Percentiles rank a stretch among this genome's conserved stretches.
Evolutionary conservation across 1,140 invertebrate species (phyloP).

Genomic region (Apis laboriosa): DNA sequence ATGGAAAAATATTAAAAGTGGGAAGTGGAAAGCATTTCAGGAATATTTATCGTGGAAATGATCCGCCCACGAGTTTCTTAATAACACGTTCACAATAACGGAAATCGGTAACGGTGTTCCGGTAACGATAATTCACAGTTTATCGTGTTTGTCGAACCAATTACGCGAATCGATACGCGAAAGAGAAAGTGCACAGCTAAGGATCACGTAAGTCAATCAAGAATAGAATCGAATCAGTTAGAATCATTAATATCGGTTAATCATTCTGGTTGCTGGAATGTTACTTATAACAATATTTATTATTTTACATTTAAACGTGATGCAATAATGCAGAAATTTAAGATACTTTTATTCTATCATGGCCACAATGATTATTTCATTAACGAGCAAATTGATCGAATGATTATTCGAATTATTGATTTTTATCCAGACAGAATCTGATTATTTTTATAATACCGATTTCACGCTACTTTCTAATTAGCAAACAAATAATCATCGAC

Average conservation of each 20-base stretch:
- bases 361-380: no score
- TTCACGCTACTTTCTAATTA: no score
- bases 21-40: not conserved
- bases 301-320: no score
- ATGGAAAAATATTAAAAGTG: not conserved
- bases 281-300: no score
- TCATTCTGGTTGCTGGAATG: no score
- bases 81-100: conserved; percentile 1
- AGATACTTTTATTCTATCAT: no score
- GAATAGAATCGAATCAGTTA: conserved; percentile 24
- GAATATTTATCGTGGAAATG: not conserved
- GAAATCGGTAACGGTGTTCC: conserved; percentile 26
- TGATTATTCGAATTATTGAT: no score
- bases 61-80: not conserved
- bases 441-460: no score
- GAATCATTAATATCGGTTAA: not conserved
- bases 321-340: no score
- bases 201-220: conserved; percentile 2
- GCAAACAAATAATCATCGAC: no score
- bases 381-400: no score
- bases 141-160: conserved; percentile 56
- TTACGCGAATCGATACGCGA: conserved; percentile 55
- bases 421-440: no score
- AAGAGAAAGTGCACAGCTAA: conserved; percentile 46
- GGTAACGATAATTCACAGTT: conserved; percentile 36